Base-by-base conservation (phyloP, 35 echinoderm and acorn worm species). In the Diadema setosum region DNA sequence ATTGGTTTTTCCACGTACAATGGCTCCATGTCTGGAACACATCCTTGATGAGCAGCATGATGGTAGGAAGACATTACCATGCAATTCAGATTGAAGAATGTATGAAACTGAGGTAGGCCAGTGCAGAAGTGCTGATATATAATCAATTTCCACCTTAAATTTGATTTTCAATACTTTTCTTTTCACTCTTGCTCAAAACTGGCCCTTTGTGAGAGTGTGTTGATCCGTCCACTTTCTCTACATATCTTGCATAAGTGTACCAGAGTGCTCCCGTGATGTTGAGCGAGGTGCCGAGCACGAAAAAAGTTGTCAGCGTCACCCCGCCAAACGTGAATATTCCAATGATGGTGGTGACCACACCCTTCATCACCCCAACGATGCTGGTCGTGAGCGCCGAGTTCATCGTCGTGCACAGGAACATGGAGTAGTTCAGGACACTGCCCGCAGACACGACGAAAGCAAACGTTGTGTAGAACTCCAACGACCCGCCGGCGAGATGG, bases 371-470 rank as follows among this genome's bases (percentile, higher is more conserved):
- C 16, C 95, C 95, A 2, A 97, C 91, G 8, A 93, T 87, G 27
- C 95, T 97, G 2, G 91, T 93, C 3, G 95, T 97, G 18, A 97
- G 83, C 7, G 95, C 95, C 29, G 95, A 97, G 87, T 93, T 97
- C 83, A 93, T 46, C 5, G 91, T 97, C 0, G 95, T 97, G 42
- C 95, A 97, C 17, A 93, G 75, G 36, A 97, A 97, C 25, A 90
- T 31, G 5, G 95, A 90, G 60, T 97, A 97, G 58, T 97, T 97
- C 25, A 97, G 48, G n/a, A 93, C 86, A 16, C 91, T 87, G 11
- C 95, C 95, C 46, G 70, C 82, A 1, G 73, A 83, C 20, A 93
- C 69, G 0, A 97, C 90, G 3, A 86, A 16, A 42, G 84, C 8
- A 39, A 95, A 87, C 1, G 75, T 63, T 17, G 76, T 16, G 5